Conservation (phyloP, 2,113 vertebrate genomes). For the Dendrocopos noguchii region DNA sequence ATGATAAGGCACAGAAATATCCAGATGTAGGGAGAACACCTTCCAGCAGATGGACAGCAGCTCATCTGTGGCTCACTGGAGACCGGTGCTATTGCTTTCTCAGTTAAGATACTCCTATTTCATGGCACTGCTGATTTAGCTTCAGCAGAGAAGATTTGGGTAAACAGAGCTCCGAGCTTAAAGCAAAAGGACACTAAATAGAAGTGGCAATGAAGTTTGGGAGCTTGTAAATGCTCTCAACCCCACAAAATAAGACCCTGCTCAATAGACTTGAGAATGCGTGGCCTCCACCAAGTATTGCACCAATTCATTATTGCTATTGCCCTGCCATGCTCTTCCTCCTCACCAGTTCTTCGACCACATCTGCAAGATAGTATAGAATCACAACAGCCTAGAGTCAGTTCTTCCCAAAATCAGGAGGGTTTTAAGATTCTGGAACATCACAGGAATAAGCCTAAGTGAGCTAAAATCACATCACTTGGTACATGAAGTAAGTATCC, state of each 20-base stretch:
- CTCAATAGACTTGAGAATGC: background rate
- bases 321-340: background rate
- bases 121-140: background rate
- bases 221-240: background rate
- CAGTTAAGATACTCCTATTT: background rate
- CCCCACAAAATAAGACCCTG: background rate
- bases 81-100: background rate
- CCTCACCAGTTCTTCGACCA: background rate
- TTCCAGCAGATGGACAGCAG: background rate
- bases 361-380: background rate
- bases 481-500: background rate
- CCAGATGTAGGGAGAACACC: background rate
- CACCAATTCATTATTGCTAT: background rate
- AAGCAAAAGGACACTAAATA: background rate
- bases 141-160: background rate
- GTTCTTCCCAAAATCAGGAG: background rate
- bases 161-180: background rate
- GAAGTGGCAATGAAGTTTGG: background rate
- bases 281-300: background rate
- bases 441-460: background rate
- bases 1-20: conserved; percentile 51
- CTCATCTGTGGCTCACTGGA: background rate
- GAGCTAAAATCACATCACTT: background rate
- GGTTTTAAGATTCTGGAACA: background rate
- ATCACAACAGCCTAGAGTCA: background rate